phyloP scores from a whole-genome alignment of 2,888 invertebrate genomes.

The Sarcophaga carnaria region DNA sequence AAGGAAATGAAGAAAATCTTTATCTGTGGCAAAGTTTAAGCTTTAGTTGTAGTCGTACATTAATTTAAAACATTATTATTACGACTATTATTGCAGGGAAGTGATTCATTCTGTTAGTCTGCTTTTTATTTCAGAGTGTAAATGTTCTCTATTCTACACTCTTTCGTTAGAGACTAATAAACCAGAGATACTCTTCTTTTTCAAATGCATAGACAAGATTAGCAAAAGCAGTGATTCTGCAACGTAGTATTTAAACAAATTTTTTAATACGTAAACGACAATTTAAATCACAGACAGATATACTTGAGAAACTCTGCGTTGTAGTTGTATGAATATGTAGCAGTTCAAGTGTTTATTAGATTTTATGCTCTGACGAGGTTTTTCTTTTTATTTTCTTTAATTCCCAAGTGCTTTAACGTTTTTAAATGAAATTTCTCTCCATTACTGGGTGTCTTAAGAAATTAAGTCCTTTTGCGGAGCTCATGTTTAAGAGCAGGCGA shows the following conservation, averaged over 20 bases:
- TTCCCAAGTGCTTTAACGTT: slow-evolving; percentile 52
- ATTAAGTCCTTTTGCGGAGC: slow-evolving; percentile 34
- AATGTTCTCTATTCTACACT: neutral
- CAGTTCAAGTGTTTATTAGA: slow-evolving; percentile 50
- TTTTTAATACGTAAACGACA: neutral
- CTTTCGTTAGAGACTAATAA: neutral
- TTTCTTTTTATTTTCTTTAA: slow-evolving; percentile 3
- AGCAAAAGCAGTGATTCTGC: neutral
- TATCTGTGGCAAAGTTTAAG: neutral
- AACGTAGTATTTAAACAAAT: neutral
- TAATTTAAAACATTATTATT: slow-evolving; percentile 60
- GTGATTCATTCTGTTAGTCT: slow-evolving; percentile 23
- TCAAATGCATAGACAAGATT: slow-evolving; percentile 15
- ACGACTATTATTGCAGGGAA: slow-evolving; percentile 46
- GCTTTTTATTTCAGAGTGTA: neutral
- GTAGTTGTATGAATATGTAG: neutral
- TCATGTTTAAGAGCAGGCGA: slow-evolving; percentile 38
- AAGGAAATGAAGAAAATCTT: slow-evolving; percentile 3
- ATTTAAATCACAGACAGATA: neutral
- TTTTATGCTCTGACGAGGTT: slow-evolving; percentile 16
- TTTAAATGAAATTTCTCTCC: slow-evolving; percentile 38
- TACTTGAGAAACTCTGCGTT: neutral
- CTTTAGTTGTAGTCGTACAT: slow-evolving; percentile 6
- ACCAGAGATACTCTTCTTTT: slow-evolving; percentile 11
- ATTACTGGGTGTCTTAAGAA: slow-evolving; percentile 31